Percentiles rank a stretch among this genome's conserved stretches.
Evolutionary conservation across 2,113 vertebrate genomes (phyloP).

Genomic region (Calyptomena viridis): DNA sequence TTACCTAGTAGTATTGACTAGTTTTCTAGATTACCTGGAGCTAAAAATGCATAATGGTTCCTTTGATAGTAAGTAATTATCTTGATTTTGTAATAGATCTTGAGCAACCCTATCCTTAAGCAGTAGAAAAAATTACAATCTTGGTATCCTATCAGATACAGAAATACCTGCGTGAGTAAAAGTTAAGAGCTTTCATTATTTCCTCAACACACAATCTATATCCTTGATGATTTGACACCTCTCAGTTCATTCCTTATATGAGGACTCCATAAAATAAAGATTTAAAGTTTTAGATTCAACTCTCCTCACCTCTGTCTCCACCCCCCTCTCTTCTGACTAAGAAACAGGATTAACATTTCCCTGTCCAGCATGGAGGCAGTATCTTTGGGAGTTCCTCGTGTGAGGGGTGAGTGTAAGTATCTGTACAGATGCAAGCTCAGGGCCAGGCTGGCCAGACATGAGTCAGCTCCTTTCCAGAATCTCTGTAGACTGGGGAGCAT

Average conservation of each 20-base stretch:
- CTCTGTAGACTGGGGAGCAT: background rate
- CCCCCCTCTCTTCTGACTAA: background rate
- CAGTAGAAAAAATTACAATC: background rate
- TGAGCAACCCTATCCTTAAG: conserved; percentile 8
- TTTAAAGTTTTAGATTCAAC: background rate
- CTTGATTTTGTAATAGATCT: conserved; percentile 18
- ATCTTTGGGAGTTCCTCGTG: background rate
- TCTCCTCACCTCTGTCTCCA: background rate
- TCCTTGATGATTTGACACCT: background rate
- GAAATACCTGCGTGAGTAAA: background rate
- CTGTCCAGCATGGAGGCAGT: background rate
- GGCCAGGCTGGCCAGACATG: background rate
- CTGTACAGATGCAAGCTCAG: background rate
- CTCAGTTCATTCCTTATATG: background rate
- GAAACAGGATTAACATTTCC: background rate
- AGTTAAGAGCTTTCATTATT: background rate
- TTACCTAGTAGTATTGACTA: background rate
- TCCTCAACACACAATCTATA: background rate
- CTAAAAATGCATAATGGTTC: background rate
- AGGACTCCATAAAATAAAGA: background rate
- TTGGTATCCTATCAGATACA: background rate
- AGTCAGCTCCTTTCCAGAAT: background rate
- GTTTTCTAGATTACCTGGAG: background rate
- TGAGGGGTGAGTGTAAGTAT: background rate
- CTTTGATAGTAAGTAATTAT: conserved; percentile 1